Evolutionary conservation across 2,888 invertebrate genomes (phyloP).

Genomic region (Habrosyne pyritoides): DNA sequence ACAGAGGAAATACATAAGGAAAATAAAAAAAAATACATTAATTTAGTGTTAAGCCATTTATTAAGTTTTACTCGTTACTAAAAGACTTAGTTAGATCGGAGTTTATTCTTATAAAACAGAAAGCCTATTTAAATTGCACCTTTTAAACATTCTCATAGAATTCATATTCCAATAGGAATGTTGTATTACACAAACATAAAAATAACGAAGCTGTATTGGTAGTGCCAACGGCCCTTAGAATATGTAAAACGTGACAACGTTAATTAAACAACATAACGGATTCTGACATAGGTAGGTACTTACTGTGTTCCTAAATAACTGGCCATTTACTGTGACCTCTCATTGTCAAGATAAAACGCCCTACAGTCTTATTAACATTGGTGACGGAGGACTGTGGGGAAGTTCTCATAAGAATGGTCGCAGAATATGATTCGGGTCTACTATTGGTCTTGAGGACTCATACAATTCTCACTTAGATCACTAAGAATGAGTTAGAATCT

Average conservation of each 20-base stretch:
- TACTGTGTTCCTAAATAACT: conserved; percentile 35
- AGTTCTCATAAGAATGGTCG: conserved; percentile 61
- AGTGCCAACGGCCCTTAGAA: conserved; percentile 26
- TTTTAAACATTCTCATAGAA: too few species aligned
- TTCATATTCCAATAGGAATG: too few species aligned
- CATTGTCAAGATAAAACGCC: conserved; percentile 22
- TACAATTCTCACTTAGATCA: conserved; percentile 18
- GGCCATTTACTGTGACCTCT: conserved; percentile 49
- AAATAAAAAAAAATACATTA: too few species aligned
- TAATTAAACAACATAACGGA: conserved; percentile 66
- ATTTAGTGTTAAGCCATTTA: too few species aligned
- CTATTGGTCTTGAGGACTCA: conserved; percentile 29
- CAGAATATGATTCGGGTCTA: conserved; percentile 39
- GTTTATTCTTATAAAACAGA: too few species aligned
- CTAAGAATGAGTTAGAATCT: not conserved
- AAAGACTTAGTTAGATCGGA: too few species aligned
- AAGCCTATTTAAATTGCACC: too few species aligned
- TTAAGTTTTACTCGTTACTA: too few species aligned
- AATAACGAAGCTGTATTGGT: conserved; percentile 19
- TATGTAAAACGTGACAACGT: conserved; percentile 59
- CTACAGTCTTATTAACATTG: conserved; percentile 20
- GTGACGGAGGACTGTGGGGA: not conserved
- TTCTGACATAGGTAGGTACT: conserved; percentile 33
- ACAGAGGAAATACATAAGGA: too few species aligned
- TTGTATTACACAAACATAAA: conserved; percentile 10